These are phyloP conservation scores for Julus scandinavius DNA, from an alignment of 2,888 invertebrate species.

Conservation along the genomic window DNA sequence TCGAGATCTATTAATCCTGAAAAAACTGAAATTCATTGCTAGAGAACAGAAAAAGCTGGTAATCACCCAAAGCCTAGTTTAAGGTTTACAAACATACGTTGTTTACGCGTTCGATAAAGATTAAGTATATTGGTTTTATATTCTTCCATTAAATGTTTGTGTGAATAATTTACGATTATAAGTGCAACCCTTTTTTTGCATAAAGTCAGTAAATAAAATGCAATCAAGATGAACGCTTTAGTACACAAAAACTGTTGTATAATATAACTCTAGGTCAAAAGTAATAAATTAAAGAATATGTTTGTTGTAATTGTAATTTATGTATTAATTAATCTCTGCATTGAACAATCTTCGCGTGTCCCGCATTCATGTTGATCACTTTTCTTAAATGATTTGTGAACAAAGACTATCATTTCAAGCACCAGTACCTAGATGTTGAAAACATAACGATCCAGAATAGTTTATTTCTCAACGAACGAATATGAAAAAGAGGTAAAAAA, in stretches of 20 bases:
- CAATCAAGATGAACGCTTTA: neutral
- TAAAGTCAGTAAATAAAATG: neutral
- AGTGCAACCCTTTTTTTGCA: neutral
- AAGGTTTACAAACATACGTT: too few species aligned
- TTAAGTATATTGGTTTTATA: neutral
- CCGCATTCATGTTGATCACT: neutral
- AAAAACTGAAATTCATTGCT: too few species aligned
- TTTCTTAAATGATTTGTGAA: conserved; percentile 1
- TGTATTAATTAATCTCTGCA: neutral
- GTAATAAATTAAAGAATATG: neutral
- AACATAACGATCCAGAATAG: neutral
- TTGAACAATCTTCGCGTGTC: neutral
- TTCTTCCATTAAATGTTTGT: too few species aligned
- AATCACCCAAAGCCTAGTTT: too few species aligned
- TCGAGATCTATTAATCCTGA: too few species aligned
- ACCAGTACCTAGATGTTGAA: neutral
- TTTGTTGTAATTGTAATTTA: neutral
- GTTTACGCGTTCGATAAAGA: neutral
- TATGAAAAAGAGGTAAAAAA: conserved; percentile 6
- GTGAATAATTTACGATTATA: conserved; percentile 7
- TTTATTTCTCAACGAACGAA: neutral
- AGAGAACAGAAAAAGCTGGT: too few species aligned
- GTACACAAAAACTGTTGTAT: neutral
- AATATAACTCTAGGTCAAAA: neutral
- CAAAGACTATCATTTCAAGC: neutral